phyloP scores from a whole-genome alignment of 2,888 invertebrate species.

The Polyploca ridens region DNA sequence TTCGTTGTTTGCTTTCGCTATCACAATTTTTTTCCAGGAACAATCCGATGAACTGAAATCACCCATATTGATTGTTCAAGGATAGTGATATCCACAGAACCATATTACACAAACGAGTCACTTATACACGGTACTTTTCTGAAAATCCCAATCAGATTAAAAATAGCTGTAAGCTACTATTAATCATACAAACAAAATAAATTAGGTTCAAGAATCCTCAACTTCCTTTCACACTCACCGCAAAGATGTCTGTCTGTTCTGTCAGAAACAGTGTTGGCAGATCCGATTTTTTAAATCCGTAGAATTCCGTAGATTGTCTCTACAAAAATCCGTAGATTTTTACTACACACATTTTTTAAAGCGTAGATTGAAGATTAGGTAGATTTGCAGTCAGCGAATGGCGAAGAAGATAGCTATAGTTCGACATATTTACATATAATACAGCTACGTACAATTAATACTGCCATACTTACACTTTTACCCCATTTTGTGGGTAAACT shows the following conservation, averaged over 20 bases:
- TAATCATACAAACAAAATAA: neutral
- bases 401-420: too few relatives aligned
- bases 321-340: too few relatives aligned
- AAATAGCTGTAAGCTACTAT: neutral
- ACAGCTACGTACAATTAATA: too few relatives aligned
- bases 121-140: conserved; percentile 18
- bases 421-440: too few relatives aligned
- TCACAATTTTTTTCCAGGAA: conserved; percentile 79
- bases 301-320: too few relatives aligned
- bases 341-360: too few relatives aligned
- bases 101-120: conserved; percentile 56
- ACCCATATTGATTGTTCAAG: conserved; percentile 81
- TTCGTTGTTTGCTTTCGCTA: conserved; percentile 70
- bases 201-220: neutral
- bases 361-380: too few relatives aligned
- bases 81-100: conserved; percentile 77
- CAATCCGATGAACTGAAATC: conserved; percentile 65
- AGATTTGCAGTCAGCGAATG: too few relatives aligned
- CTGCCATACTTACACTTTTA: too few relatives aligned
- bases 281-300: too few relatives aligned
- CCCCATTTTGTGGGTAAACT: too few relatives aligned
- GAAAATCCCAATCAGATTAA: neutral
- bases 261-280: too few relatives aligned
- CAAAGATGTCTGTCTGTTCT: neutral
- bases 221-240: neutral